These are phyloP conservation scores for Xiphorhynchus elegans DNA, from an alignment of 2,113 vertebrate species.

Conservation along the genomic window DNA sequence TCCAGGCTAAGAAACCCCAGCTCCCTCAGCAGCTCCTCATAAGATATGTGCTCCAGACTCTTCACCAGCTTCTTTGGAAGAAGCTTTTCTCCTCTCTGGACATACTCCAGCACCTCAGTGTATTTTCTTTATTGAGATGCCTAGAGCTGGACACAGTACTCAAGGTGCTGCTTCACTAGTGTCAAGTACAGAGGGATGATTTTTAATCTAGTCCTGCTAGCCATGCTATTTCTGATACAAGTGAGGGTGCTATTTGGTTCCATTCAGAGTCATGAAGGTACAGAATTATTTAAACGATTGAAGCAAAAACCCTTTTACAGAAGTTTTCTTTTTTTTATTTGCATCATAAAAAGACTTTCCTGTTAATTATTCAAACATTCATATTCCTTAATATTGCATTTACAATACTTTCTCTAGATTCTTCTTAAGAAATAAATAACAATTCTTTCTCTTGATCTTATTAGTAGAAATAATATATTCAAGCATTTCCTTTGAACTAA, in stretches of 20 bases:
- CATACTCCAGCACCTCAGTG: fast-evolving
- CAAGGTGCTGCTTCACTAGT: fast-evolving
- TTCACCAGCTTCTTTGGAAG: not conserved
- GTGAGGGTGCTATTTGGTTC: not conserved
- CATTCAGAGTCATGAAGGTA: not conserved
- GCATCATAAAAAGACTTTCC: not conserved
- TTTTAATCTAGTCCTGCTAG: fast-evolving
- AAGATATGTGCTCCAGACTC: not conserved
- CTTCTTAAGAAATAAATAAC: not conserved
- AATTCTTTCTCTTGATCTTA: not conserved
- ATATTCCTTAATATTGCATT: not conserved
- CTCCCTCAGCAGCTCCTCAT: not conserved
- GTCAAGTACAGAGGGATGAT: fast-evolving
- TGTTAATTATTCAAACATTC: not conserved
- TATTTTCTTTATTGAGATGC: not conserved
- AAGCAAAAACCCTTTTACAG: not conserved
- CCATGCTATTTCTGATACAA: not conserved
- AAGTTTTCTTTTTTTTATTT: not conserved
- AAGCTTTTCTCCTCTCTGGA: not conserved
- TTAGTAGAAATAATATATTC: not conserved
- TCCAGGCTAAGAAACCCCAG: fast-evolving
- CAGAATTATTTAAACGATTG: not conserved
- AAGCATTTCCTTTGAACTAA: not conserved
- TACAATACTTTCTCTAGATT: not conserved
- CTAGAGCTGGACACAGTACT: not conserved